These are phyloP conservation scores for Tiaroga cobitis DNA, from an alignment of 2,797 vertebrate genomes.

Conservation along the genomic window DNA sequence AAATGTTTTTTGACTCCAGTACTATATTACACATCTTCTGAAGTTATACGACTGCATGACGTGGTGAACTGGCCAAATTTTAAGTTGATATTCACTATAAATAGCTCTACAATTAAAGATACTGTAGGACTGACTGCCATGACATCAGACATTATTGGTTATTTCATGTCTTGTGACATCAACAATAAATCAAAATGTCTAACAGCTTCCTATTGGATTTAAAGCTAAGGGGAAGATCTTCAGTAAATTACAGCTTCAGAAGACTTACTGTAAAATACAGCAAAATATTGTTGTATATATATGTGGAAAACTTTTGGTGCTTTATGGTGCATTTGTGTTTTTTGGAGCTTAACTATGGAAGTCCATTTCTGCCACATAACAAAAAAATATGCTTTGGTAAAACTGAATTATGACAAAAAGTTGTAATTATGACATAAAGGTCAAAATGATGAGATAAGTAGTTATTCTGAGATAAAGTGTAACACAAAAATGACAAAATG, in stretches of 20 bases:
- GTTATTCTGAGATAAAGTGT: too few relatives aligned
- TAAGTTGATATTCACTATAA: neutral
- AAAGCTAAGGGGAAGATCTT: neutral
- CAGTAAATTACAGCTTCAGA: neutral
- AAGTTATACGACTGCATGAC: neutral
- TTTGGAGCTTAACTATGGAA: neutral
- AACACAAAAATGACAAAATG: too few relatives aligned
- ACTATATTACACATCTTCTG: constrained; percentile 2
- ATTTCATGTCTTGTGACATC: neutral
- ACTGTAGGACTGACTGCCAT: too few relatives aligned
- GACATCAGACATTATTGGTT: neutral
- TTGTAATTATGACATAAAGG: neutral
- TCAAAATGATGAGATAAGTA: too few relatives aligned
- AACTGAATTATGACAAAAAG: neutral
- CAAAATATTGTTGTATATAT: too few relatives aligned
- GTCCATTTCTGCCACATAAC: neutral
- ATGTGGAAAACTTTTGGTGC: too few relatives aligned
- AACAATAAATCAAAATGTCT: neutral
- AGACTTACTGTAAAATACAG: too few relatives aligned
- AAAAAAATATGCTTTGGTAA: neutral
- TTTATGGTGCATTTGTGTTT: neutral
- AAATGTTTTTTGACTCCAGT: neutral
- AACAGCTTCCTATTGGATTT: neutral
- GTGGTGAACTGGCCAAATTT: neutral
- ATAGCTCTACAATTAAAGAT: neutral